Percentiles rank a stretch among this genome's conserved stretches.
Conservation (phyloP, 2,888 invertebrate species). For the Lottia scabra region DNA sequence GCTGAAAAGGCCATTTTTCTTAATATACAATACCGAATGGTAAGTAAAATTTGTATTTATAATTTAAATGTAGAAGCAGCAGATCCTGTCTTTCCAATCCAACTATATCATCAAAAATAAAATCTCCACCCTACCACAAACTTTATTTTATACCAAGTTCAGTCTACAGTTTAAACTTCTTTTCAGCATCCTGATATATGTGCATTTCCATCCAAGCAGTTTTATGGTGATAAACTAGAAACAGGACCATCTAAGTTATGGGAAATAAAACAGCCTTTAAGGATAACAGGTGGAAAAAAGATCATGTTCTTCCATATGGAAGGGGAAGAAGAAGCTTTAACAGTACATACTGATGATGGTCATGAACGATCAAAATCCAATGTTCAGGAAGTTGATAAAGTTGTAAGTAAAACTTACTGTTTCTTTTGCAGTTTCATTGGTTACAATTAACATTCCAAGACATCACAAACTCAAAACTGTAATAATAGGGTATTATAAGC, state of each 20-base stretch:
- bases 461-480: too few species aligned
- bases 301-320: slow-evolving; percentile 46
- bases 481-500: too few species aligned
- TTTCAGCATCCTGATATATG: slow-evolving; percentile 51
- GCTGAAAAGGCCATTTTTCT: slow-evolving; percentile 39
- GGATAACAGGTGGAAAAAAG: slow-evolving; percentile 21
- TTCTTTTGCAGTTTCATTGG: too few species aligned
- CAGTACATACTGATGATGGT: slow-evolving; percentile 55
- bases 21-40: slow-evolving; percentile 60
- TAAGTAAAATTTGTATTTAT: slow-evolving; percentile 24
- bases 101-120: too few species aligned
- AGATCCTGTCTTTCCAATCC: too few species aligned
- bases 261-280: slow-evolving; percentile 18
- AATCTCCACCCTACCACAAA: too few species aligned
- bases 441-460: too few species aligned
- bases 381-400: slow-evolving; percentile 43
- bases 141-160: too few species aligned
- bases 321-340: slow-evolving; percentile 49
- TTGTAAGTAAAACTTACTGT: slow-evolving; percentile 36
- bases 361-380: slow-evolving; percentile 58
- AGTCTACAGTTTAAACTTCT: background rate
- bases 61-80: background rate
- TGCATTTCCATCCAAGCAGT: slow-evolving; percentile 50
- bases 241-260: slow-evolving; percentile 21
- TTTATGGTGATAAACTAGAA: slow-evolving; percentile 44